Evolutionary conservation across 1,140 invertebrate species (phyloP), one percentile per base, ranked within the genome.

Genomic region (Propsilocerus akamusi): DNA sequence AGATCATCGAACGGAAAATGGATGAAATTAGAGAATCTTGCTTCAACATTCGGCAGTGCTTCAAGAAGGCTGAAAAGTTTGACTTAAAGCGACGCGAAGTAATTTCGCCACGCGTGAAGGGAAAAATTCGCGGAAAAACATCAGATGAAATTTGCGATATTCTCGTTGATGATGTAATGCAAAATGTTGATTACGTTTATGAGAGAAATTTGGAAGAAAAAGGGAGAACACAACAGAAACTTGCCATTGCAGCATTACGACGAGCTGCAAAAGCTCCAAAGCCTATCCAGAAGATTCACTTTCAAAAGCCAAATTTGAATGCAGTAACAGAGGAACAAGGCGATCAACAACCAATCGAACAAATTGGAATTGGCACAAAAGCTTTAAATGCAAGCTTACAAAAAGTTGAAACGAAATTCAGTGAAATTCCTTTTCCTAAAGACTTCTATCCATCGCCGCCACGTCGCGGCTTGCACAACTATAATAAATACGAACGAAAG

Each of bases 111-210:
- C n/a, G 34, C 10, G 10, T 41, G 14, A 41, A 17, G 2, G 4
- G 4, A 17, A 41, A 41, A 20, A 8, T 41, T 17, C 34, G 34
- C 10, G 34, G 34, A 41, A 41, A 41, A 17, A 41, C 12, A 4
- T 41, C 34, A 41, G 34, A 41, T 41, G 34, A 20, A 20, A 41
- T 41, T 41, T 41, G 34, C 22, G 34, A 41, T 41, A 20, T 41
- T 5, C 11, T 41, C 1, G 14, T 41, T 17, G 34, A 41, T 41
- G 34, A 41, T 41, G 34, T 41, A n/a, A 41, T 41, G 34, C 34
- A 41, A 41, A 41, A 41, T 41, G 34, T 41, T n/a, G 34, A 41
- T 41, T 41, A 41, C 22, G 34, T 41, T 41, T 41, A 41, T 41
- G 34, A 41, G 22, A 20, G 17, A 41, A 4, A 41, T 17, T 17